phyloP scores from a whole-genome alignment of 30 jellyfish, hydroid and myxozoan species.

The Catostylus mosaicus region DNA sequence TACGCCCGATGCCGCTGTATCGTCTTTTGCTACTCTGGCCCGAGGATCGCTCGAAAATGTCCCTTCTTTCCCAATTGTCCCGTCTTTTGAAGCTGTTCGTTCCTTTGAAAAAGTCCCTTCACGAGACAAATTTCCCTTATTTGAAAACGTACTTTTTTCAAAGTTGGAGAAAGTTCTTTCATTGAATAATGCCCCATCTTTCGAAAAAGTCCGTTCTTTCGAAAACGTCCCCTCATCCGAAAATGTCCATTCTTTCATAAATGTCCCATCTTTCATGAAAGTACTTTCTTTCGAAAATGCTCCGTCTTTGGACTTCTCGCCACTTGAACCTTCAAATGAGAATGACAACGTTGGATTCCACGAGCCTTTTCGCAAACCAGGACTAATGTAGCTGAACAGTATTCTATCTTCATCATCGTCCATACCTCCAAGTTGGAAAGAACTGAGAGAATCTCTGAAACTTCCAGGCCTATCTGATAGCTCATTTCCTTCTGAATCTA shows the following conservation, averaged over 20 bases:
- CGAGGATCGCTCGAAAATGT: no score
- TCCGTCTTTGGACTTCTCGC: not conserved
- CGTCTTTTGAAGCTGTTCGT: no score
- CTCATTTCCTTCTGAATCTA: slow-evolving; percentile 5
- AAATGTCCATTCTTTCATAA: no score
- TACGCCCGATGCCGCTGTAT: no score
- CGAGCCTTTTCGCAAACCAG: slow-evolving; percentile 48
- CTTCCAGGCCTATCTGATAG: not conserved
- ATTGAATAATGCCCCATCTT: no score
- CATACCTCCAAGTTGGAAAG: not conserved
- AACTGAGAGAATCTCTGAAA: not conserved
- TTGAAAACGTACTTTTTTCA: no score
- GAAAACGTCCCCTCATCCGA: not conserved
- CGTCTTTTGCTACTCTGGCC: no score
- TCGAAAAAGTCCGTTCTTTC: no score
- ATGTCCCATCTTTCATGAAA: not conserved
- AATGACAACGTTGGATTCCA: slow-evolving; percentile 56
- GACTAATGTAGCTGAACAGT: slow-evolving; percentile 45
- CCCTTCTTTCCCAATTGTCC: no score
- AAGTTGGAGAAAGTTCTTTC: no score
- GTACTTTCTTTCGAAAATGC: slow-evolving; percentile 1
- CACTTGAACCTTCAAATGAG: slow-evolving; percentile 41
- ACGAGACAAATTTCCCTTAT: no score
- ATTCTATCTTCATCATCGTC: slow-evolving; percentile 49
- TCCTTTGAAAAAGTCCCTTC: no score